Conservation (phyloP, 2,797 vertebrate genomes). For the Labroides dimidiatus region DNA sequence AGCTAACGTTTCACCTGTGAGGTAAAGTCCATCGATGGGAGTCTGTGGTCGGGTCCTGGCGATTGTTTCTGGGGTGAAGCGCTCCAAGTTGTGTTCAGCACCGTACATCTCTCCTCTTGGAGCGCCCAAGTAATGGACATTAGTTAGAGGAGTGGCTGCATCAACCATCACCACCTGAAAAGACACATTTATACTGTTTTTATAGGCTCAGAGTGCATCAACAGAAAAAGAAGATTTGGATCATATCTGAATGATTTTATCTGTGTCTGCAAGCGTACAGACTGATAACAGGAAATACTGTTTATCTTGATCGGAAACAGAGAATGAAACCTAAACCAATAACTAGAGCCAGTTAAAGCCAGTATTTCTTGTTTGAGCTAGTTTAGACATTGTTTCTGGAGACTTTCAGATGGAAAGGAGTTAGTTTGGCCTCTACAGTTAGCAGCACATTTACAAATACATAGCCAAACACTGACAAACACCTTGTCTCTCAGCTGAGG, state of each 20-base stretch:
- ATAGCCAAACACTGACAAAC: background rate
- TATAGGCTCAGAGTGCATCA: background rate
- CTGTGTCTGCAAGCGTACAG: too few species aligned
- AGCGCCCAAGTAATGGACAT: conserved; percentile 84
- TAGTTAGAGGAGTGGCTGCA: conserved; percentile 83
- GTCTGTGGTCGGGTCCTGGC: conserved; percentile 82
- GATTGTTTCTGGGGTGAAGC: conserved; percentile 78
- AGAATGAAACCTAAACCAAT: too few species aligned
- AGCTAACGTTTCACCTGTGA: conserved; percentile 80
- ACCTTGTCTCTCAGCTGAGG: conserved; percentile 86
- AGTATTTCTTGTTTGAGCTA: background rate
- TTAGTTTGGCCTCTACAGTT: background rate
- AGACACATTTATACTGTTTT: background rate
- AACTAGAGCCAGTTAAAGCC: background rate
- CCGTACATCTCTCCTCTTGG: conserved; percentile 86
- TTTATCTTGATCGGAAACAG: too few species aligned
- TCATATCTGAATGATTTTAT: too few species aligned
- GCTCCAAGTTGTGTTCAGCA: conserved; percentile 82
- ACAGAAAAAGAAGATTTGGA: too few species aligned
- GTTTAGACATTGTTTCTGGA: background rate
- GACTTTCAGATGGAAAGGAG: background rate
- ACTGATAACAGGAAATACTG: too few species aligned
- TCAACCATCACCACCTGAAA: conserved; percentile 84
- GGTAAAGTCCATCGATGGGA: conserved; percentile 82
- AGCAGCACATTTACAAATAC: background rate